Base-by-base conservation (phyloP, 2,888 invertebrate genomes). In the Chloroclysta siterata region DNA sequence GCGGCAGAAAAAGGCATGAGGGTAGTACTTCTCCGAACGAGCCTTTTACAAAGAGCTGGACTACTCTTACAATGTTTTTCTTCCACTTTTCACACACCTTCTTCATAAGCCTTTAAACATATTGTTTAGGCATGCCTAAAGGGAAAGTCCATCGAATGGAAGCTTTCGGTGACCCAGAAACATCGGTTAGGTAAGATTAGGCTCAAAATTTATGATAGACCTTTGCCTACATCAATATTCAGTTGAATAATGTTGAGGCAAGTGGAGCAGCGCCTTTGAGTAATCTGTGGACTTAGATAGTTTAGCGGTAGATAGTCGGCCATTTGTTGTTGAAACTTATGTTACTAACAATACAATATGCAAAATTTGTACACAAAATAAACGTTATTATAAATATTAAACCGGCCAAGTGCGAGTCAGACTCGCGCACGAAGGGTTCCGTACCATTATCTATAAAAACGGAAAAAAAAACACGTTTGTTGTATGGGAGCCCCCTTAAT, bases 191-290 rank as follows among this genome's bases (percentile, higher is more conserved):
- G 56, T 53, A 63, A 60, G 55, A 64, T 63, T 67, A 57, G 48
- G 60, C 48, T 36, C 47, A 48, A 57, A 66, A 68, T 71, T 70
- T 71, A 67, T 66, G 69, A 67, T 59, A 64, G 63, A 51, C 63
- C 67, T 67, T 56, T 61, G 54, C 63, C 46, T 22, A 44, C 69
- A 67, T 67, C 66, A 71, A 71, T 71, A 71, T 71, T 69, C 63
- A 65, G 63, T 60, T 65, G 63, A 65, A 58, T 53, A 66, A 71
- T 68, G 65, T 65, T 61, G 52, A 48, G 62, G 60, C 48, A 14
- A 51, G 17, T 36, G 44, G 53, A 53, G 50, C 50, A 48, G 13
- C 51, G 59, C 57, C 59, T 61, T 54, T 50, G 39, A 62, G 63
- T 62, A 60, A 60, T 65, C 61, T 61, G 54, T 47, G 51, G 39